These are phyloP conservation scores for Epistrophella euchroma DNA, from an alignment of 2,888 invertebrate species.

Conservation along the genomic window DNA sequence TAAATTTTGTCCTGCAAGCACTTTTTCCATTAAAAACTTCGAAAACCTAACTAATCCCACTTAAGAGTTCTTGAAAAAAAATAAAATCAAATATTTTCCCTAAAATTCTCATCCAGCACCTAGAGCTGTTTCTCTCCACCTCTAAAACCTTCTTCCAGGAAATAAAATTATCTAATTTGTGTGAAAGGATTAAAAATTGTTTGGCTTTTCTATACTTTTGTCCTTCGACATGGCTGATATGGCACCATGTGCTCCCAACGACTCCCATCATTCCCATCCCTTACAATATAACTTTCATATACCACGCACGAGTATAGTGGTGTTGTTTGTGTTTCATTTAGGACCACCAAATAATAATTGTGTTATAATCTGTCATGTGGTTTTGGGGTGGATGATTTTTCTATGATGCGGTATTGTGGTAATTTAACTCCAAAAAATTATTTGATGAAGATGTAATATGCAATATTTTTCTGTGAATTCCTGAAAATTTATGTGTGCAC, in stretches of 20 bases:
- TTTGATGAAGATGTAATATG: conserved; percentile 68
- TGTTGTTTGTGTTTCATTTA: conserved; percentile 40
- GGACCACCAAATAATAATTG: conserved; percentile 66
- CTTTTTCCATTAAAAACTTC: not conserved
- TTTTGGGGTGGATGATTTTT: conserved; percentile 24
- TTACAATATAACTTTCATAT: not conserved
- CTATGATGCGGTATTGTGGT: conserved; percentile 26
- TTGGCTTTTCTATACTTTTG: conserved; percentile 26
- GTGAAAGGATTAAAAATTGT: conserved; percentile 73
- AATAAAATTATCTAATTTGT: conserved; percentile 69
- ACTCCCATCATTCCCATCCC: conserved; percentile 24
- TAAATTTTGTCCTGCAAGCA: not conserved
- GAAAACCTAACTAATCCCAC: not conserved
- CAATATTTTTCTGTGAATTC: conserved; percentile 45
- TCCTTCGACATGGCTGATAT: conserved; percentile 65
- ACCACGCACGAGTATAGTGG: not conserved
- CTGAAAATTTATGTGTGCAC: conserved; percentile 65
- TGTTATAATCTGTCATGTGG: conserved; percentile 61
- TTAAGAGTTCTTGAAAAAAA: not conserved
- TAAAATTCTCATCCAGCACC: not conserved
- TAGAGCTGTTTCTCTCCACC: not conserved
- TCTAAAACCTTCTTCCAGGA: not conserved
- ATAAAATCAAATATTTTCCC: not conserved
- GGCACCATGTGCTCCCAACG: conserved; percentile 66
- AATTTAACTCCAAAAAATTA: conserved; percentile 46